These are phyloP conservation scores for Octonoba sinensis DNA, from an alignment of 2,888 invertebrate genomes.

Conservation along the genomic window DNA sequence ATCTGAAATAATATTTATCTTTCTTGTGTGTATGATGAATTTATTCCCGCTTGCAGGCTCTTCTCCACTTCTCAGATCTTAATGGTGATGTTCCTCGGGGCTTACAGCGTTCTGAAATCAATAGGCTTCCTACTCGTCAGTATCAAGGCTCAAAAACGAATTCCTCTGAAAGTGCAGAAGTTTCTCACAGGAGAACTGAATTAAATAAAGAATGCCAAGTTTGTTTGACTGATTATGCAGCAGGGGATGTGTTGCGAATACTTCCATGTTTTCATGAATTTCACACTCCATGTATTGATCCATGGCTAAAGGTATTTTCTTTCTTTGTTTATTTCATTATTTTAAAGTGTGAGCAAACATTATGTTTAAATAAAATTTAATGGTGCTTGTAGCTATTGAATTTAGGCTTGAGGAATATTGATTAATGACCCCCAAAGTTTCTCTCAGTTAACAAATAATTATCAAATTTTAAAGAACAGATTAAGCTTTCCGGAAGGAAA, in stretches of 20 bases:
- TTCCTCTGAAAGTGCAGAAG: slow-evolving; percentile 13
- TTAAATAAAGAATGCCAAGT: slow-evolving; percentile 68
- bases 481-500: too few relatives aligned
- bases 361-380: too few relatives aligned
- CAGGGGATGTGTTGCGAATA: slow-evolving; percentile 68
- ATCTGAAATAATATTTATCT: too few relatives aligned
- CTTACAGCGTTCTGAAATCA: slow-evolving; percentile 58
- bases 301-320: slow-evolving; percentile 69
- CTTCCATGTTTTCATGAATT: slow-evolving; percentile 70
- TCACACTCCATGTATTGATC: slow-evolving; percentile 69
- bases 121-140: slow-evolving; percentile 64
- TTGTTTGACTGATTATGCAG: slow-evolving; percentile 69
- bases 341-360: too few relatives aligned
- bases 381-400: too few relatives aligned
- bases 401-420: too few relatives aligned
- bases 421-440: too few relatives aligned
- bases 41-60: too few relatives aligned
- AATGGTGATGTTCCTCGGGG: slow-evolving; percentile 58
- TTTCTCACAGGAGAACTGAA: slow-evolving; percentile 40
- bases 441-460: too few relatives aligned
- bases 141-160: slow-evolving; percentile 15
- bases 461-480: too few relatives aligned
- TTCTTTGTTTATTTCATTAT: slow-evolving; percentile 62
- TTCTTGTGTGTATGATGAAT: too few relatives aligned
- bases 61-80: slow-evolving; percentile 16